These are phyloP conservation scores for Phaonia tiefii DNA, from an alignment of 2,888 invertebrate species.

Conservation along the genomic window DNA sequence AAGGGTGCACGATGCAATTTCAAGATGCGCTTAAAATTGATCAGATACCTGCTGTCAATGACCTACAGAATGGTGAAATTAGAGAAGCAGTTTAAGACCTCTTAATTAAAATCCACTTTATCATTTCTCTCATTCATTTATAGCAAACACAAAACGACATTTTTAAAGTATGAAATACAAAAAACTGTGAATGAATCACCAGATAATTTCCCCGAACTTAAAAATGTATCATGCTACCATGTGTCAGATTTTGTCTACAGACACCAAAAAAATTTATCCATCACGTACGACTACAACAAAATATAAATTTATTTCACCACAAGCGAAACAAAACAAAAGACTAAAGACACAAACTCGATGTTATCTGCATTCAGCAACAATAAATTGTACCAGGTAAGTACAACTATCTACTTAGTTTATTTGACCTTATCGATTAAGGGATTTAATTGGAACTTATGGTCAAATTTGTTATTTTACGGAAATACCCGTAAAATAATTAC, in stretches of 20 bases:
- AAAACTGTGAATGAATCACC: neutral
- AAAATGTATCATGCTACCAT: neutral
- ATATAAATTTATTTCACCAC: neutral
- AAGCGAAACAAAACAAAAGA: slow-evolving; percentile 14
- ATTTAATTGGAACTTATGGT: too few species aligned
- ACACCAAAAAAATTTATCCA: neutral
- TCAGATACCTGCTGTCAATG: too few species aligned
- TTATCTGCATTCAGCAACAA: too few species aligned
- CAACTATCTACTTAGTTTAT: too few species aligned
- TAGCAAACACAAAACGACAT: neutral
- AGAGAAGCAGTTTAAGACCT: too few species aligned
- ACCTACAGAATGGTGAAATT: too few species aligned
- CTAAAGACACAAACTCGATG: slow-evolving; percentile 17
- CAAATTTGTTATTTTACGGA: slow-evolving; percentile 1
- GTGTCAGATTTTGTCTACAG: neutral
- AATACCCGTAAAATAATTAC: slow-evolving; percentile 17
- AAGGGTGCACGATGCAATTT: too few species aligned
- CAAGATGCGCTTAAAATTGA: too few species aligned
- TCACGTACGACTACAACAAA: neutral
- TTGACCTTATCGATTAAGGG: too few species aligned
- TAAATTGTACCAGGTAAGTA: too few species aligned
- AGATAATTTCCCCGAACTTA: neutral
- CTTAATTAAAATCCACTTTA: neutral
- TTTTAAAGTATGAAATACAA: too few species aligned
- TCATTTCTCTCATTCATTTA: too few species aligned